These are phyloP conservation scores for Oscheius sp. DNA, from an alignment of 2,888 invertebrate species.

Conservation along the genomic window DNA sequence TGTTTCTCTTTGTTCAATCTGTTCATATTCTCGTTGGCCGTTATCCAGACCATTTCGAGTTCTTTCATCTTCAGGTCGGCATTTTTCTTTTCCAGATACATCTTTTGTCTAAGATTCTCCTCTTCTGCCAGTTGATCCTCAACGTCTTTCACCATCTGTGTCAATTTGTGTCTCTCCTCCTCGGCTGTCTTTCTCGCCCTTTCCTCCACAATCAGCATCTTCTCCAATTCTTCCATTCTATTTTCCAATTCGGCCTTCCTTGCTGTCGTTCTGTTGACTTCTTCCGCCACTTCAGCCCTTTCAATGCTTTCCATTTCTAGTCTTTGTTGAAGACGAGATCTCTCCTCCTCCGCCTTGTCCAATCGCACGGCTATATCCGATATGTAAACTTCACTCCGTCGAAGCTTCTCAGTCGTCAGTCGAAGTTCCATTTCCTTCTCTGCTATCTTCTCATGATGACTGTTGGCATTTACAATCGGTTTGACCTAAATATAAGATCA, in stretches of 20 bases:
- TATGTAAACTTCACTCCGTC: slow-evolving; percentile 49
- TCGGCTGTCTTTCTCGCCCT: slow-evolving; percentile 93
- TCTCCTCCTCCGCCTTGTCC: slow-evolving; percentile 80
- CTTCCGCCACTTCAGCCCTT: slow-evolving; percentile 34
- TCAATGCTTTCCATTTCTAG: slow-evolving; percentile 78
- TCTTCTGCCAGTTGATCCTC: slow-evolving; percentile 84
- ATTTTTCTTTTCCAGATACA: slow-evolving; percentile 96
- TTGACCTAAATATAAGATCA: slow-evolving; percentile 76
- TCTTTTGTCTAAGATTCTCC: slow-evolving; percentile 91
- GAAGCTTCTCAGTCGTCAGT: slow-evolving; percentile 44
- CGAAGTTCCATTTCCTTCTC: slow-evolving; percentile 94
- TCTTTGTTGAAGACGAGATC: slow-evolving; percentile 88
- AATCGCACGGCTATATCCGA: slow-evolving; percentile 34
- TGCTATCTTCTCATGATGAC: slow-evolving; percentile 95
- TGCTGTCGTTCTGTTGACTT: neutral
- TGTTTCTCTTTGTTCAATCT: slow-evolving; percentile 89
- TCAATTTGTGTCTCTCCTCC: slow-evolving; percentile 91
- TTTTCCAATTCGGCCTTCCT: slow-evolving; percentile 31
- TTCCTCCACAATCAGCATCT: slow-evolving; percentile 81
- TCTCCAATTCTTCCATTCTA: slow-evolving; percentile 25
- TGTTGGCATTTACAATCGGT: slow-evolving; percentile 91
- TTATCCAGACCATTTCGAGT: slow-evolving; percentile 33
- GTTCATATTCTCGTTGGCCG: slow-evolving; percentile 31
- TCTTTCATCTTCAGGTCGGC: slow-evolving; percentile 84
- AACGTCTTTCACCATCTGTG: slow-evolving; percentile 72